A percentile compares a stretch with the other conserved stretches of the same genome.
Conservation (phyloP, 2,113 vertebrate genomes). For the Chiloscyllium plagiosum region DNA sequence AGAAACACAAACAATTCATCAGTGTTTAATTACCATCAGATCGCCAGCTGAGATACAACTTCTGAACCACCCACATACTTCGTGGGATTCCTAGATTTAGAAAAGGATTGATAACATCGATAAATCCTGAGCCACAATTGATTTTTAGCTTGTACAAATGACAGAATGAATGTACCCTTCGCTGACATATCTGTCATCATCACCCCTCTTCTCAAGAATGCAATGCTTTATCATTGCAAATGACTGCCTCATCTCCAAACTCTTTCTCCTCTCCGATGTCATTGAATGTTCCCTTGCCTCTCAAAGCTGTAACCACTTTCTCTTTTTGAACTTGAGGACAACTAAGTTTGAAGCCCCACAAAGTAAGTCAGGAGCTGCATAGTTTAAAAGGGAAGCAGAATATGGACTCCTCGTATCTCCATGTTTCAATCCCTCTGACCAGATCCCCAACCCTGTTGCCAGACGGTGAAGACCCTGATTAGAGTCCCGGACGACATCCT, state of each 20-base stretch:
- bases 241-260: background rate
- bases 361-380: too few relatives aligned
- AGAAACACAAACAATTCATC: constrained; percentile 1
- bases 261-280: background rate
- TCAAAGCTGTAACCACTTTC: background rate
- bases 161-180: background rate
- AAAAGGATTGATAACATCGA: background rate
- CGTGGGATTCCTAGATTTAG: background rate
- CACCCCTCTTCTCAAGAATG: background rate
- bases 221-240: background rate
- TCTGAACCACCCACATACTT: constrained; percentile 5
- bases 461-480: background rate
- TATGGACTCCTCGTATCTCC: too few relatives aligned
- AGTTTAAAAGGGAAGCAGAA: too few relatives aligned
- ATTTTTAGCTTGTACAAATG: background rate
- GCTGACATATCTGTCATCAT: background rate
- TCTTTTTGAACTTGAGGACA: too few relatives aligned
- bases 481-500: background rate
- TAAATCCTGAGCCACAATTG: background rate
- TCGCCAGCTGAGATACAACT: background rate
- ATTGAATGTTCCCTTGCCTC: background rate
- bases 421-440: background rate
- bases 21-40: constrained; percentile 23
- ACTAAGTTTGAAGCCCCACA: too few relatives aligned
- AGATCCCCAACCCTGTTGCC: background rate